Base-by-base conservation (phyloP, 2,888 invertebrate species). In the Boloria euphrosyne region DNA sequence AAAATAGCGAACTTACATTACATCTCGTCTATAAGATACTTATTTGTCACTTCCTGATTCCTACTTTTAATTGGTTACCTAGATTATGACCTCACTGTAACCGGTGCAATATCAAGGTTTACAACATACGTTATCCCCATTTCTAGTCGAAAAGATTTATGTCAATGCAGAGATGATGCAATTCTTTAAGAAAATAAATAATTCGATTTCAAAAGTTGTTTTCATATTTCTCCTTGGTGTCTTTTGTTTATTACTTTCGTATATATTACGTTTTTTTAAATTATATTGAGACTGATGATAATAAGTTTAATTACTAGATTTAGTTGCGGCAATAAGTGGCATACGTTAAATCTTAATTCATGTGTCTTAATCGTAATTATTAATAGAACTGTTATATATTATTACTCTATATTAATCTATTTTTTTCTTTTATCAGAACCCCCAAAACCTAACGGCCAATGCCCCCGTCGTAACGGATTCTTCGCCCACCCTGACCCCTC, bases 401-500 rank as follows among this genome's bases (percentile, higher is more conserved):
- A 51, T 38, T 38, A 38, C 31, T 7, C 6, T 61, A 22, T 22
- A 13, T 17, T 17, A 18, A 50, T 16, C n/a, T 31, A 43, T 49
- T 13, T 58, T 10, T 55, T 63, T 68, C 69, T 59, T 53, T 62
- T 64, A 62, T 57, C 90, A 97, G 97, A 97, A 89, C 94, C 95
- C 66, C 95, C 98, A 64, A 94, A 95, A 78, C 90, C 95, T 10
- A 95, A 89, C 79, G 87, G 90, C 53, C 93, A 94, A 72, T 98
- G 98, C 82, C 97, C 97, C 18, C 94, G 98, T 71, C 94, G 95
- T 77, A 97, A 97, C 86, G 98, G 98, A 55, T 97, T 97, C 95
- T 98, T 98, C 88, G 96, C 97, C 50, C 97, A 97, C 92, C 97
- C 97, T 10, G 96, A 97, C 78, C 93, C 95, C 0, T 81, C 95